phyloP scores from a whole-genome alignment of 2,113 vertebrate genomes.

The zebrafish (Danio rerio) region DNA sequence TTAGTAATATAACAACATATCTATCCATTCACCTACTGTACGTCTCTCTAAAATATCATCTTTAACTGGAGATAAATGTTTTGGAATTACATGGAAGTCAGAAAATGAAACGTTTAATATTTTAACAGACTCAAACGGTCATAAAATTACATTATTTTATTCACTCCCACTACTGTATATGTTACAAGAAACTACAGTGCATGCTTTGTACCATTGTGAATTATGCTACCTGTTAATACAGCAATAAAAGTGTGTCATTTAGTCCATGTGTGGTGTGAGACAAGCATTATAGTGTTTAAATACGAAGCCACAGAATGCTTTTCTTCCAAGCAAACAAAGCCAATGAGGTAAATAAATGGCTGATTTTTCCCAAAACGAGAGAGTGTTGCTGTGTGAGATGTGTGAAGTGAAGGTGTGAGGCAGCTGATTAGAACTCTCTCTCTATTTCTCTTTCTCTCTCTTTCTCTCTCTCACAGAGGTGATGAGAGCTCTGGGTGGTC shows the following conservation, averaged over 20 bases:
- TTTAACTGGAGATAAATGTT: neutral
- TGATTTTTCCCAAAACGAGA: constrained; percentile 19
- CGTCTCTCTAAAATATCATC: too few relatives aligned
- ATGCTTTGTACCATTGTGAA: neutral
- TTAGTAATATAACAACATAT: too few relatives aligned
- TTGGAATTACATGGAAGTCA: neutral
- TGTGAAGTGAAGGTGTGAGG: constrained; percentile 55
- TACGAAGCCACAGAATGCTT: neutral
- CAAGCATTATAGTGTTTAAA: neutral
- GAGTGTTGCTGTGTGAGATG: constrained; percentile 29
- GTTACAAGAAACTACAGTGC: neutral
- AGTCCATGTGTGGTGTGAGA: neutral
- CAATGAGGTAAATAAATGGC: constrained; percentile 43
- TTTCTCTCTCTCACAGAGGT: constrained; percentile 41
- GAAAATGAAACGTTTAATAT: neutral
- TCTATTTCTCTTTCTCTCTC: constrained; percentile 31
- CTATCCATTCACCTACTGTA: too few relatives aligned
- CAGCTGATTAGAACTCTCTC: constrained; percentile 51
- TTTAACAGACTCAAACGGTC: too few relatives aligned
- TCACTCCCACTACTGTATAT: neutral
- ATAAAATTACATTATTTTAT: neutral
- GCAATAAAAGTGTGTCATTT: neutral
- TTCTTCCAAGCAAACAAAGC: constrained; percentile 22
- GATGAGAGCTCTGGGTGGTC: constrained; percentile 55
- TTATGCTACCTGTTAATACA: neutral